Evolutionary conservation across 2,888 invertebrate genomes (phyloP), one percentile per base, ranked within the genome.

Genomic region (Epirrhoe alternata): DNA sequence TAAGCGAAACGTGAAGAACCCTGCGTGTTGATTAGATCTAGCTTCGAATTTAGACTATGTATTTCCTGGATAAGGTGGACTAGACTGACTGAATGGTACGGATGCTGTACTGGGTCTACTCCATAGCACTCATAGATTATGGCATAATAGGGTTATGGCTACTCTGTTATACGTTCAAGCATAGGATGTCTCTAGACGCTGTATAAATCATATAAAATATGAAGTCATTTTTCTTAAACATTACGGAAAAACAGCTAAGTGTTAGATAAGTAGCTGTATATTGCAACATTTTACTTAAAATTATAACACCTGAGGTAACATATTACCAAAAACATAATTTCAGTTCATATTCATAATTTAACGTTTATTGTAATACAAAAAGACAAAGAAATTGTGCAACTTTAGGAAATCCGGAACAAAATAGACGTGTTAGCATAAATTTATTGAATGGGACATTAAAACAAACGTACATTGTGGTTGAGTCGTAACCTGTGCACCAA

Each of bases 371-470:
- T 67, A 67, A 47, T 52, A 53, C 55, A 66, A 64, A 55, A 7
- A 50, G 31, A 60, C 54, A 61, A 59, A 51, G 38, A 57, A 54
- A 69, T 67, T 57, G 59, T 71, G 67, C 56, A 72, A 69, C 61
- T 42, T 64, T 45, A 65, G 42, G 47, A 68, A 62, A 68, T 59
- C 64, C 71, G 69, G 71, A 72, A 72, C 61, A 69, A 52, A 60
- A 55, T 52, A 61, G 24, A 42, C 30, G 55, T 50, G 53, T 60
- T 14, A 55, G 16, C 67, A 66, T 54, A 66, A 69, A 66, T 61
- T 64, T 55, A 62, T 63, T 51, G 62, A 59, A 62, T 66, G 52
- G 66, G 56, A 56, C 56, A 70, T 65, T 65, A 70, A 63, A 61
- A 65, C 63, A 55, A 61, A 56, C 61, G 61, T 49, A 64, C 59